A percentile compares a stretch with the other conserved stretches of the same genome.
Evolutionary conservation across 2,888 invertebrate species (phyloP).

Genomic region (Scaptomyza reducta): DNA sequence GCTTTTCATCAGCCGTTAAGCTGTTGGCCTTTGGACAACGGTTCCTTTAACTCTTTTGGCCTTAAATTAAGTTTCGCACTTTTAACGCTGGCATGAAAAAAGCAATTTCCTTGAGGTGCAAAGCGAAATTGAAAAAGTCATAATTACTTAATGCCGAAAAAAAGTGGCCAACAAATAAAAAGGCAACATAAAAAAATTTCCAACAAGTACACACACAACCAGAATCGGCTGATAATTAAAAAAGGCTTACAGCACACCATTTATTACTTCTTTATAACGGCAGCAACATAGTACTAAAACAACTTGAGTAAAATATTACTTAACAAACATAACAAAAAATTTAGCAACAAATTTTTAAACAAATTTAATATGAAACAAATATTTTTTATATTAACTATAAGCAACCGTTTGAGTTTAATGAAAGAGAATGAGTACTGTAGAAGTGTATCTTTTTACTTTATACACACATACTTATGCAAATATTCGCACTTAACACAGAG

Average conservation of each 20-base stretch:
- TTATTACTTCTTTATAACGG: constrained; percentile 66
- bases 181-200: constrained; percentile 14
- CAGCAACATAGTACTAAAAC: constrained; percentile 31
- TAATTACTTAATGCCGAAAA: constrained; percentile 59
- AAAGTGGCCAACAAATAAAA: constrained; percentile 24
- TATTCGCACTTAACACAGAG: constrained; percentile 32
- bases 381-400: no score
- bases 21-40: constrained; percentile 38
- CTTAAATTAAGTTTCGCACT: constrained; percentile 73
- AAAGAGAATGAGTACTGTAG: neutral
- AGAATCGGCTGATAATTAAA: constrained; percentile 67
- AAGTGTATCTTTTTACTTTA: constrained; percentile 15
- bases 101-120: constrained; percentile 74
- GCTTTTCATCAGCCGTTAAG: constrained; percentile 28
- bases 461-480: constrained; percentile 24
- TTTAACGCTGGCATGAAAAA: constrained; percentile 65
- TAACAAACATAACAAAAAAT: neutral
- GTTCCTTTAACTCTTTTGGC: constrained; percentile 36
- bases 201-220: constrained; percentile 19
- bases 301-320: constrained; percentile 21
- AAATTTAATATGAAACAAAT: no score
- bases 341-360: neutral
- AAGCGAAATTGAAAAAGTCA: constrained; percentile 73
- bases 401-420: neutral
- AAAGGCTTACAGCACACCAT: constrained; percentile 65